Evolutionary conservation across 2,888 invertebrate genomes (phyloP).

Genomic region (Timema podura): DNA sequence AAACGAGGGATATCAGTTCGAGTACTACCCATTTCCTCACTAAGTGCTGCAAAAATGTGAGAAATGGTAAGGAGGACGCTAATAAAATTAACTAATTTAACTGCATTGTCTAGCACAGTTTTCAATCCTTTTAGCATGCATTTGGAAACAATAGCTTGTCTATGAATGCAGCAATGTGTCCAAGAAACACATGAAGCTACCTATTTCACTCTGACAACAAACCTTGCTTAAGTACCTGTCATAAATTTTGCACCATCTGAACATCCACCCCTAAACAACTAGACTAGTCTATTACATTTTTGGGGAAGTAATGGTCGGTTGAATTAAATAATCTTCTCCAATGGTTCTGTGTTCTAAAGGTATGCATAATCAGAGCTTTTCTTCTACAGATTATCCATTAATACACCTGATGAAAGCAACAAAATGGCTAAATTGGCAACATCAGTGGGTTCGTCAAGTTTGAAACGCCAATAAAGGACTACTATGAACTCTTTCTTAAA

Average conservation of each 20-base stretch:
- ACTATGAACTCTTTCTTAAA: neutral
- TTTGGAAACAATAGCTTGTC: neutral
- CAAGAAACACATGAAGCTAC: too few species aligned
- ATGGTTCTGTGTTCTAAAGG: neutral
- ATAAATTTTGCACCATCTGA: neutral
- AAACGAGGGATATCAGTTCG: too few species aligned
- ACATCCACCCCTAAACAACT: too few species aligned
- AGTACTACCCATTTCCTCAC: neutral
- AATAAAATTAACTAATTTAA: neutral
- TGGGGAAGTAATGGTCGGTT: neutral
- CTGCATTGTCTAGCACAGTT: neutral
- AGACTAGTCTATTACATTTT: neutral
- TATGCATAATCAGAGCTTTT: too few species aligned
- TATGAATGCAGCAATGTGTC: too few species aligned
- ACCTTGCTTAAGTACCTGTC: too few species aligned
- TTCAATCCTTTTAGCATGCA: too few species aligned
- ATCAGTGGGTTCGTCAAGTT: neutral
- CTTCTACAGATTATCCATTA: too few species aligned
- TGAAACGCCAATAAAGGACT: neutral
- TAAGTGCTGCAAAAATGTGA: too few species aligned
- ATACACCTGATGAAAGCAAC: neutral
- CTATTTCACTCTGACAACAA: too few species aligned
- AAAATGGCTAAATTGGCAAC: too few species aligned
- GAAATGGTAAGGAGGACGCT: neutral
- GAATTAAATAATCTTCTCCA: neutral